Evolutionary conservation across 2,113 vertebrate genomes (phyloP).

Genomic region (Apeltes quadracus): DNA sequence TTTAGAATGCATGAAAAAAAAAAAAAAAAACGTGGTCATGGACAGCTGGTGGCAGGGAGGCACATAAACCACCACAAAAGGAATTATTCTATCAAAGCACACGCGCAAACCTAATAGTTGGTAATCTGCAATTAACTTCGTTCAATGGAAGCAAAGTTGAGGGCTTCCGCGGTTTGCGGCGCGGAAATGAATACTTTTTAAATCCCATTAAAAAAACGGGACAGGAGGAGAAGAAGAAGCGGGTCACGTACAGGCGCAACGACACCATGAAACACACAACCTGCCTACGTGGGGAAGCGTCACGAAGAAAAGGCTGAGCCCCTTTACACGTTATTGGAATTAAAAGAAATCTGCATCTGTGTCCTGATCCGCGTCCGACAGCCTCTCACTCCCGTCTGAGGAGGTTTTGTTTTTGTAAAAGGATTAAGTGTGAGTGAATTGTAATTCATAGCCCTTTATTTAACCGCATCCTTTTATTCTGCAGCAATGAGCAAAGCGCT

Average conservation of each 20-base stretch:
- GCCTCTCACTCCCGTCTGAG: background rate
- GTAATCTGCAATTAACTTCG: slow-evolving; percentile 61
- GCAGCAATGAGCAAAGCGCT: background rate
- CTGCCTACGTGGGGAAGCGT: background rate
- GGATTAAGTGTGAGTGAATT: background rate
- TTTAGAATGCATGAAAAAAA: slow-evolving; percentile 70
- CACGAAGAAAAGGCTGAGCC: too few relatives aligned
- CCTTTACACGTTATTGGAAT: too few relatives aligned
- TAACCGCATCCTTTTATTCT: background rate
- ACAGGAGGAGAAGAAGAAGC: background rate
- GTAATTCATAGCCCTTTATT: background rate
- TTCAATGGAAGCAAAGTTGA: slow-evolving; percentile 45
- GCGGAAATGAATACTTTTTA: slow-evolving; percentile 4
- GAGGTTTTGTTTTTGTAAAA: background rate
- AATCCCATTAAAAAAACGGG: background rate
- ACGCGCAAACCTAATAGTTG: slow-evolving; percentile 30
- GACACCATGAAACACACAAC: background rate
- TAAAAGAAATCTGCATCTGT: background rate
- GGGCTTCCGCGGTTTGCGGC: slow-evolving; percentile 22
- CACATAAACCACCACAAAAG: slow-evolving; percentile 46
- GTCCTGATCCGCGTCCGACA: background rate
- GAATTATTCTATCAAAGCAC: slow-evolving; percentile 58
- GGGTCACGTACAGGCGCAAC: background rate
- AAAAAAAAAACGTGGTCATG: slow-evolving; percentile 64
- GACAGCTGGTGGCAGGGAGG: slow-evolving; percentile 67